A percentile compares a stretch with the other conserved stretches of the same genome.
These are phyloP conservation scores for Pseudeuparius sepicola DNA, from an alignment of 2,888 invertebrate species.

Conservation along the genomic window DNA sequence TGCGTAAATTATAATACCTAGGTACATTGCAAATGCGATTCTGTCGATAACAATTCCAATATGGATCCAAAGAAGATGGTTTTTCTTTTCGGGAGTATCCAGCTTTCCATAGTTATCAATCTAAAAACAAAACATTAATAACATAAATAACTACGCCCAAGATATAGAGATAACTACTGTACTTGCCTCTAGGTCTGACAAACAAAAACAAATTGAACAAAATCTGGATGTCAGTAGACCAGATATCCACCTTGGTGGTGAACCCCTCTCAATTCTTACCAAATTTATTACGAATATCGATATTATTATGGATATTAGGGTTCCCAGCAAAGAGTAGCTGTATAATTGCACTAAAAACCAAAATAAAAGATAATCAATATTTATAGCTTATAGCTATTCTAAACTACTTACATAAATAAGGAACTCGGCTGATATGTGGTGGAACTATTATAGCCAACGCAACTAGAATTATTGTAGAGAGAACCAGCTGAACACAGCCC, in stretches of 20 bases:
- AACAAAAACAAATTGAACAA: slow-evolving; percentile 28
- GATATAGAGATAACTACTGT: too few species aligned
- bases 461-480: slow-evolving; percentile 30
- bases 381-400: too few species aligned
- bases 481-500: slow-evolving; percentile 31
- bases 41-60: slow-evolving; percentile 33
- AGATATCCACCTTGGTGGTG: slow-evolving; percentile 29
- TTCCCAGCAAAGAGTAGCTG: slow-evolving; percentile 29
- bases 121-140: slow-evolving; percentile 22
- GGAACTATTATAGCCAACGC: slow-evolving; percentile 30
- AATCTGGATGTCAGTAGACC: slow-evolving; percentile 28
- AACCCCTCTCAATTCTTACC: slow-evolving; percentile 28
- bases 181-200: slow-evolving; percentile 32
- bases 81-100: slow-evolving; percentile 23
- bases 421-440: slow-evolving; percentile 30
- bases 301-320: slow-evolving; percentile 28
- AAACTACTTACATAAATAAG: slow-evolving; percentile 33
- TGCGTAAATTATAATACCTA: too few species aligned
- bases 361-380: too few species aligned
- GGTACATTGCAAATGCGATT: slow-evolving; percentile 30
- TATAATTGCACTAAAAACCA: slow-evolving; percentile 33
- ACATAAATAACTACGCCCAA: background rate
- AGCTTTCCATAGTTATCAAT: slow-evolving; percentile 30
- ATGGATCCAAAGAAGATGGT: slow-evolving; percentile 32
- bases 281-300: slow-evolving; percentile 33